Evolutionary conservation across 2,113 vertebrate genomes (phyloP), one percentile per base, ranked within the genome.

Genomic region (Crotalus tigris): DNA sequence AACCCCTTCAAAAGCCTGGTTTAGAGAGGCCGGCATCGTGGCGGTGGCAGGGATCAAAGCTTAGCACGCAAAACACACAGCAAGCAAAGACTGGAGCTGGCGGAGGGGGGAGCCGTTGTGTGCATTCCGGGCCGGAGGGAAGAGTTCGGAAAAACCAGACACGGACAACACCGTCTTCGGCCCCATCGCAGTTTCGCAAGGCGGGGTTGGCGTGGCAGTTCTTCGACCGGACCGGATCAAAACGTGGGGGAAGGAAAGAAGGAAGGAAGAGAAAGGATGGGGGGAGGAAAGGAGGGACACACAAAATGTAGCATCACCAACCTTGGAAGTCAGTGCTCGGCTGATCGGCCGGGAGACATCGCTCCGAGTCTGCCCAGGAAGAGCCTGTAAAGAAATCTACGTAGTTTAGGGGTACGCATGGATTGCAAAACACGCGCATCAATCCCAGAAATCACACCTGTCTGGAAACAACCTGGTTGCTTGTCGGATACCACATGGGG

Each of bases 251-350:
- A 33, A 12, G 44, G 57, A 55, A 57, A 81, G 69, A 86, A 26
- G 49, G 23, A 39, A 58, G 69, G 75, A 85, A 33, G 91, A 59
- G 29, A 91, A 61, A 64, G 57, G 57, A 29, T 33, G 13, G 8
- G 24, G 19, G 24, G 24, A 21, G 55, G 29, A 46, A 49, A 15
- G n/a, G 21, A 58, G 21, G 44, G n/a, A 5, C 49, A 29, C 85
- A 81, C 75, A 91, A 91, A 57, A 91, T 8, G 87, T 64, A 89
- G 24, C 86, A 24, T 91, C 90, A 91, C 93, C 87, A 93, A 91
- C 54, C 86, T 91, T 59, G 51, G 29, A 49, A 61, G 55, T 51
- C 92, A 61, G 69, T 24, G 61, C 58, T 57, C 26, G 7, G 75
- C 13, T 59, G 92, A 23, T 51, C 54, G 21, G 87, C 51, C 44